A percentile compares a stretch with the other conserved stretches of the same genome.
phyloP scores from a whole-genome alignment of 2,797 vertebrate species.

The Chelonia mydas region DNA sequence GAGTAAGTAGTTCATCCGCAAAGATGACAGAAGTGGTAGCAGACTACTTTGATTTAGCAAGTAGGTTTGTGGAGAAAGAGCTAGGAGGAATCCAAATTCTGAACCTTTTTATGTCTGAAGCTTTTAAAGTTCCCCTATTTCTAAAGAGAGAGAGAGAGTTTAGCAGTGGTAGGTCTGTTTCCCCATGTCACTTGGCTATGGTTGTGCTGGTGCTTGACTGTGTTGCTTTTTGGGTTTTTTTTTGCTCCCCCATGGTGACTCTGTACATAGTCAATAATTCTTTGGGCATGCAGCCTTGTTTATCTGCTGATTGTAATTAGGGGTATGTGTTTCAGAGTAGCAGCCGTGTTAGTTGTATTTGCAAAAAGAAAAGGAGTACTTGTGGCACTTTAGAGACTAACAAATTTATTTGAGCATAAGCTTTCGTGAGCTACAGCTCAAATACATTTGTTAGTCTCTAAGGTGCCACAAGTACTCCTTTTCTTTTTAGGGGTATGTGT shows the following conservation, averaged over 20 bases:
- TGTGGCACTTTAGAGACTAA: too few species aligned
- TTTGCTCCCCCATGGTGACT: neutral
- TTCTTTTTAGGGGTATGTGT: neutral
- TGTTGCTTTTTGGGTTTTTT: neutral
- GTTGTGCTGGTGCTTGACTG: neutral
- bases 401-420: too few species aligned
- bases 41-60: neutral
- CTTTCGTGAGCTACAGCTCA: too few species aligned
- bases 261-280: neutral
- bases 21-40: neutral
- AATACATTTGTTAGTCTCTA: too few species aligned
- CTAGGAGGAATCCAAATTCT: neutral
- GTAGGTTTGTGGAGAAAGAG: neutral
- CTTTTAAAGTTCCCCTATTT: neutral
- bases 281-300: neutral
- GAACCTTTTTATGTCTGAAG: neutral
- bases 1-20: neutral
- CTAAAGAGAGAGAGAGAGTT: too few species aligned
- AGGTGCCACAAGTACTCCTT: too few species aligned
- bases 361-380: too few species aligned
- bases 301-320: neutral
- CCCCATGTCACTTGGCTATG: neutral
- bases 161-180: neutral
- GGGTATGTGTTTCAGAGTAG: neutral
- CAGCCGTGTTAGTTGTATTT: too few species aligned